Percentiles rank a stretch among this genome's conserved stretches.
Evolutionary conservation across 2,797 vertebrate genomes (phyloP).

Genomic region (Lacerta viridis): DNA sequence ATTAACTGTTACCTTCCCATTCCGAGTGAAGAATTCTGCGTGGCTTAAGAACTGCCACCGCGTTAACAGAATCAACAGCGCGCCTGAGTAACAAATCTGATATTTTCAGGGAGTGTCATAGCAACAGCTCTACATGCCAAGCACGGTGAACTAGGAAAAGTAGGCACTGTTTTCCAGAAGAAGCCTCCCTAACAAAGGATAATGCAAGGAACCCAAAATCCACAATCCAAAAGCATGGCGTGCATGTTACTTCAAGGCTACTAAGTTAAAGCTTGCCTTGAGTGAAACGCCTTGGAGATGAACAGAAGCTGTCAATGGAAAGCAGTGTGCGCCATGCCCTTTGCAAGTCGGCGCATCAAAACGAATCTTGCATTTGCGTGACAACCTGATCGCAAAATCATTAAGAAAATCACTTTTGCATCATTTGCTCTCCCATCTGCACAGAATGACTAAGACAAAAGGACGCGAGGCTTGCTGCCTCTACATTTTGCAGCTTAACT

Average conservation of each 20-base stretch:
- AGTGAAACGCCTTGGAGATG: not conserved
- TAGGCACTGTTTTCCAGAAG: not conserved
- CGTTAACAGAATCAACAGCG: not conserved
- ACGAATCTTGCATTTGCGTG: not conserved
- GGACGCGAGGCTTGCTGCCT: conserved; percentile 40
- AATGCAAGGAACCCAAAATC: not conserved
- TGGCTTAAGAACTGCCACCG: conserved; percentile 1
- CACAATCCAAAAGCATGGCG: not conserved
- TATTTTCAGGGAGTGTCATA: not conserved
- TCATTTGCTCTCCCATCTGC: not conserved
- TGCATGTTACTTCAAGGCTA: conserved; percentile 34
- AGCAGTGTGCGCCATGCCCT: conserved; percentile 24
- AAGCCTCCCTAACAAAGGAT: conserved; percentile 6
- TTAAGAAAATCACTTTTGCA: conserved; percentile 30
- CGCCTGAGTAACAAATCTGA: not conserved
- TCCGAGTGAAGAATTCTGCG: not conserved
- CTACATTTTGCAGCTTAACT: conserved; percentile 46
- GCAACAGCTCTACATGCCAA: not conserved
- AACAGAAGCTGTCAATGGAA: conserved; percentile 14
- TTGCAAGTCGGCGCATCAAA: conserved; percentile 26
- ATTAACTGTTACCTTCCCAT: not conserved
- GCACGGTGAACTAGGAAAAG: no score
- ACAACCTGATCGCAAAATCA: conserved; percentile 45
- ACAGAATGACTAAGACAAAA: conserved; percentile 32
- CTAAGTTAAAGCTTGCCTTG: conserved; percentile 20